A percentile compares a stretch with the other conserved stretches of the same genome.
Conservation (phyloP, 2,888 invertebrate species). For the Lochmaea capreae region DNA sequence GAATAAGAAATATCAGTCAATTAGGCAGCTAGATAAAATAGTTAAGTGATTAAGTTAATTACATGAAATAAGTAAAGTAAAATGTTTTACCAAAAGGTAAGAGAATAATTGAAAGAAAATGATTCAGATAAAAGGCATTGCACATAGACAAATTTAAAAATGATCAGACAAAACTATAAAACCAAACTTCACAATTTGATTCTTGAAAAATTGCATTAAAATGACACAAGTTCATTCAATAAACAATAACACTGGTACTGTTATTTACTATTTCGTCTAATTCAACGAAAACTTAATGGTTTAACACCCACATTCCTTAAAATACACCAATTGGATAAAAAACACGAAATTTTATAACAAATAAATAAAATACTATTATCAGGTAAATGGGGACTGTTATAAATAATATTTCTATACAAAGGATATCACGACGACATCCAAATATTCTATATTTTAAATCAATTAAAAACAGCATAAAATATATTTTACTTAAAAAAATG, state of each 20-base stretch:
- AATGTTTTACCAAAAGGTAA: not conserved
- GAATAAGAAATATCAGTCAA: too few species aligned
- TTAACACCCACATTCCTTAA: conserved; percentile 47
- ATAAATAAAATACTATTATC: conserved; percentile 57
- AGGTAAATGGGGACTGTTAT: conserved; percentile 52
- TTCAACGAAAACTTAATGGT: conserved; percentile 38
- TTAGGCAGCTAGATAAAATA: too few species aligned
- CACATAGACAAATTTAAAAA: not conserved
- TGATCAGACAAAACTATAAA: not conserved
- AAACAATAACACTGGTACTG: conserved; percentile 46
- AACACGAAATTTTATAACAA: conserved; percentile 50
- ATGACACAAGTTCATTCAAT: conserved; percentile 14
- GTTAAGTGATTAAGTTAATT: too few species aligned
- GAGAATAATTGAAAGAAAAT: not conserved
- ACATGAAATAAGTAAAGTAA: not conserved
- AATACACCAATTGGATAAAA: conserved; percentile 49
- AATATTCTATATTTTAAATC: not conserved
- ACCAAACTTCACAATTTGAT: not conserved
- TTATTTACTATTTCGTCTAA: conserved; percentile 37
- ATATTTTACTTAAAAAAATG: not conserved
- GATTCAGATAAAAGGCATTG: not conserved
- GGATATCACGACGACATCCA: conserved; percentile 29
- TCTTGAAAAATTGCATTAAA: not conserved
- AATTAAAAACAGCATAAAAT: conserved; percentile 12
- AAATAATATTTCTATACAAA: conserved; percentile 39